Conservation (phyloP, 2,113 vertebrate genomes). For the Mohoua ochrocephala region DNA sequence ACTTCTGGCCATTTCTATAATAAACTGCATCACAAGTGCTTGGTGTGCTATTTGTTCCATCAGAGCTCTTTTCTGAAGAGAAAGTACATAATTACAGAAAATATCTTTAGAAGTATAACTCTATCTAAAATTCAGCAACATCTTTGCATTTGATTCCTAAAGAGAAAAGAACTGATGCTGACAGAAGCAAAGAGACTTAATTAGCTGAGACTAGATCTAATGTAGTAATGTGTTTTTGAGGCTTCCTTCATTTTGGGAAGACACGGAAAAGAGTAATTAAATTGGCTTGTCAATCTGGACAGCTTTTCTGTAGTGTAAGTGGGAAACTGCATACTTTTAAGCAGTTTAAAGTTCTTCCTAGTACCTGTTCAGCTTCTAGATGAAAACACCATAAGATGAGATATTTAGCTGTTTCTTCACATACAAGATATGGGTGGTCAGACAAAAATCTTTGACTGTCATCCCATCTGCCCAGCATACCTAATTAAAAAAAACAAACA, state of each 20-base stretch:
- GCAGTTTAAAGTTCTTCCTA: constrained; percentile 4
- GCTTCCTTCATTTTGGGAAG: background rate
- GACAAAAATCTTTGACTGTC: constrained; percentile 94
- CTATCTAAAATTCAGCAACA: background rate
- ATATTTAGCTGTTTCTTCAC: constrained; percentile 89
- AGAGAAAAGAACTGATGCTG: background rate
- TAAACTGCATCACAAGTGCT: constrained; percentile 94
- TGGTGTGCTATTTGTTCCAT: constrained; percentile 96
- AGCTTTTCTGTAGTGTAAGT: background rate
- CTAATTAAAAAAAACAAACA: constrained; percentile 60
- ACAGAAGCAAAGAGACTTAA: background rate
- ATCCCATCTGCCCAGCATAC: constrained; percentile 91
- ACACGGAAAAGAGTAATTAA: background rate
- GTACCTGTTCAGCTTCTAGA: constrained; percentile 87
- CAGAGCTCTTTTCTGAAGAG: constrained; percentile 86
- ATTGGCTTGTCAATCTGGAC: background rate
- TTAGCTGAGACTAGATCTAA: background rate
- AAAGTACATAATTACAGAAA: background rate
- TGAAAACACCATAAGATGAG: constrained; percentile 91
- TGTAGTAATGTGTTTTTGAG: background rate
- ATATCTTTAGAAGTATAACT: background rate
- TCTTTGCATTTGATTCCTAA: background rate
- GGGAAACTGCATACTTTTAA: background rate
- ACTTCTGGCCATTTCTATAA: constrained; percentile 89
- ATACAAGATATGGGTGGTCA: constrained; percentile 85